Percentiles rank a stretch among this genome's conserved stretches.
Evolutionary conservation across 2,113 vertebrate genomes (phyloP).

Genomic region (Promerops cafer): DNA sequence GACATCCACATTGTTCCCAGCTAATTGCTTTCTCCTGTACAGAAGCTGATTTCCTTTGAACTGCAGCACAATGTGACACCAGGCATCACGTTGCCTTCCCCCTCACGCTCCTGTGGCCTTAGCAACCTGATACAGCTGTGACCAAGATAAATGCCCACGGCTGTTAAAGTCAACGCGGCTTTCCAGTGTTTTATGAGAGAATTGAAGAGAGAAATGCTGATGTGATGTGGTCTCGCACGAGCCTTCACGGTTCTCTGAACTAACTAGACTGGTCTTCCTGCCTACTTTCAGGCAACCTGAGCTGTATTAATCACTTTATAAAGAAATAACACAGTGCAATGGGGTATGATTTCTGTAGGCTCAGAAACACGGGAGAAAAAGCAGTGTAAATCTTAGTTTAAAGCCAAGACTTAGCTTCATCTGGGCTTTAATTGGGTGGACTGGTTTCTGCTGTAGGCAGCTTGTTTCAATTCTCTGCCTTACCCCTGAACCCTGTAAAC

Average conservation of each 20-base stretch:
- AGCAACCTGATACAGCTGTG: not conserved
- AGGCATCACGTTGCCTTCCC: not conserved
- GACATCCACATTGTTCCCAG: not conserved
- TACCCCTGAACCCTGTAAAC: not conserved
- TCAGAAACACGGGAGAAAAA: not conserved
- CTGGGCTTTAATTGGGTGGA: not conserved
- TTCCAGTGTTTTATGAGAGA: not conserved
- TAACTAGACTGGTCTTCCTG: not conserved
- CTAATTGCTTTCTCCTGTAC: not conserved
- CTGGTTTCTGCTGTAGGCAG: not conserved
- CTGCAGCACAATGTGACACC: constrained; percentile 19
- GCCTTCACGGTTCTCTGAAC: not conserved
- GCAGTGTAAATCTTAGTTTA: not conserved
- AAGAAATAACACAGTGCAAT: not conserved
- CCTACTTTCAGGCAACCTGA: not conserved
- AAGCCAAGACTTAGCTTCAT: not conserved
- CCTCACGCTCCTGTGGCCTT: not conserved
- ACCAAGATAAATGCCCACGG: not conserved
- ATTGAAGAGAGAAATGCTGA: not conserved
- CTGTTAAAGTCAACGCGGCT: not conserved
- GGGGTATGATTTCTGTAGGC: not conserved
- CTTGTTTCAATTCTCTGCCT: not conserved
- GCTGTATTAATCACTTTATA: not conserved
- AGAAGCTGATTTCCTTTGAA: not conserved
- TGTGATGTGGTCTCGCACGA: not conserved